Evolutionary conservation across 2,888 invertebrate species (phyloP).

Genomic region (Oxycera nigricornis): DNA sequence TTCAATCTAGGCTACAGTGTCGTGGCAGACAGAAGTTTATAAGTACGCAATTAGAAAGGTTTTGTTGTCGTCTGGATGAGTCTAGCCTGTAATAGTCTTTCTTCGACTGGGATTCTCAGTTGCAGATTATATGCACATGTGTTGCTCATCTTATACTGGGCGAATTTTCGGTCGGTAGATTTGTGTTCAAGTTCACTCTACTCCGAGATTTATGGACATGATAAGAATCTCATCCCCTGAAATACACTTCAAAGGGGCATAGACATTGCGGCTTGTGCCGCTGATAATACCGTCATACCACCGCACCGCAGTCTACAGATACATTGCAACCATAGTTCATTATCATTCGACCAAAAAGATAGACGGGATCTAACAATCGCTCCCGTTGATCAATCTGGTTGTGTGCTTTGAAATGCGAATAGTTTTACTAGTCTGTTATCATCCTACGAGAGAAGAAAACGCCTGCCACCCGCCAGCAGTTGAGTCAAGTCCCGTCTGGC

Average conservation of each 20-base stretch:
- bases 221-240: not conserved
- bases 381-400: not conserved
- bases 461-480: not conserved
- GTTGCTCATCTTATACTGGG: no score
- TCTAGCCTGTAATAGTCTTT: no score
- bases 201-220: not conserved
- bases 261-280: conserved; percentile 29
- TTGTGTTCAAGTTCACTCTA: no score
- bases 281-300: not conserved
- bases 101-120: no score
- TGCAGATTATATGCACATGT: no score
- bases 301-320: not conserved
- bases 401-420: not conserved
- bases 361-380: no score
- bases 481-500: not conserved
- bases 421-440: not conserved
- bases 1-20: no score
- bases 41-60: no score
- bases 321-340: conserved; percentile 23
- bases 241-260: conserved; percentile 15
- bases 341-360: conserved; percentile 34
- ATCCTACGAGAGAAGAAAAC: not conserved
- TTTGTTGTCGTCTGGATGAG: no score
- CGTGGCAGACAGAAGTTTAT: no score
- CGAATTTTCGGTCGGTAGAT: no score